A percentile compares a stretch with the other conserved stretches of the same genome.
These are phyloP conservation scores for Epinotia brunnichana DNA, from an alignment of 2,888 invertebrate species.

Conservation along the genomic window DNA sequence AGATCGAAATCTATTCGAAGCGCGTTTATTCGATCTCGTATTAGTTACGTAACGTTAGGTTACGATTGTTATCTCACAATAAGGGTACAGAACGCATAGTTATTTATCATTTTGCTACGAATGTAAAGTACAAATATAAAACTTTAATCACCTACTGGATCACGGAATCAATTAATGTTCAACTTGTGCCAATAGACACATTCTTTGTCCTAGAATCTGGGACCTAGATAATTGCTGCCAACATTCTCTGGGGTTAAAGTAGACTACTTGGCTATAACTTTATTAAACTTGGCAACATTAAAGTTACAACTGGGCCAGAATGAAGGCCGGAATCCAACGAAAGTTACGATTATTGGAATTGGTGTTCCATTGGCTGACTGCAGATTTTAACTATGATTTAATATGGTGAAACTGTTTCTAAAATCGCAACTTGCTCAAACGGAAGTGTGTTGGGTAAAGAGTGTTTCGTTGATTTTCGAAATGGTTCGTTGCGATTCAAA, in stretches of 20 bases:
- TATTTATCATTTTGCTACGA: no score
- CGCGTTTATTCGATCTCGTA: no score
- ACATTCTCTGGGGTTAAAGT: conserved; percentile 2
- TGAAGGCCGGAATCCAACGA: conserved; percentile 15
- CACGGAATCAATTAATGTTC: neutral
- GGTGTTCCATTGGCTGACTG: conserved; percentile 34
- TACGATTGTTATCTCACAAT: no score
- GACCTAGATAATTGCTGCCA: neutral
- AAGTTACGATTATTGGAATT: neutral
- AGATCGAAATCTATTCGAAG: no score
- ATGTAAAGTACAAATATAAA: no score
- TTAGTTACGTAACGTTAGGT: no score
- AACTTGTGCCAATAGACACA: neutral
- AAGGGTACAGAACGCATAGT: no score
- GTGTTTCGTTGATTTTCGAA: conserved; percentile 8
- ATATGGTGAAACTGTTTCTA: conserved; percentile 31
- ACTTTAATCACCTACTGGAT: no score
- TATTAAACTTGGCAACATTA: conserved; percentile 23
- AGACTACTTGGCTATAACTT: neutral
- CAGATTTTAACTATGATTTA: conserved; percentile 30
- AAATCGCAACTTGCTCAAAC: conserved; percentile 22
- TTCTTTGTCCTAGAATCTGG: neutral
- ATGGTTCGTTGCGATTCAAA: neutral
- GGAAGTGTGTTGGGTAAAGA: conserved; percentile 32
- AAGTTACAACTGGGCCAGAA: neutral